Conservation (phyloP, 2,113 vertebrate species). For the Dicerorhinus sumatrensis region DNA sequence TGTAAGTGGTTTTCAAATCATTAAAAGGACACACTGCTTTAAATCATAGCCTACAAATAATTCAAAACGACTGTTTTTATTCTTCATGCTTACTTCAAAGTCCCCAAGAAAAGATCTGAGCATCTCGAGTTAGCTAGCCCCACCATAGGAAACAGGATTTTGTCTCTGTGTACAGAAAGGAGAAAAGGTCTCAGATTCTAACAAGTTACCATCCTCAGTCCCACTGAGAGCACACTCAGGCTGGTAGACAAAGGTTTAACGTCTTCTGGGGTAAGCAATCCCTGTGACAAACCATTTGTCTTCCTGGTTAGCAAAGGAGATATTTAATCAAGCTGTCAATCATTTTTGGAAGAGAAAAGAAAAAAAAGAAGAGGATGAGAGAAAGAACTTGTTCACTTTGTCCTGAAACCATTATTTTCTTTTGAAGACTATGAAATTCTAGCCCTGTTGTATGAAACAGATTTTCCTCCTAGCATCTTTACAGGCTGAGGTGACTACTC, state of each 20-base stretch:
- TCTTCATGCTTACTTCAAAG: not conserved
- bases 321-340: conserved; percentile 24
- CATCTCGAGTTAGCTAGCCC: not conserved
- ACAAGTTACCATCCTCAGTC: not conserved
- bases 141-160: not conserved
- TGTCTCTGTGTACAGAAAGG: not conserved
- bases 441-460: not conserved
- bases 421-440: not conserved
- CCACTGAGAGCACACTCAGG: not conserved
- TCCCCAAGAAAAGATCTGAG: not conserved
- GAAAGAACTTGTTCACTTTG: conserved; percentile 10
- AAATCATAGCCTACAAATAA: conserved; percentile 14
- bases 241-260: not conserved
- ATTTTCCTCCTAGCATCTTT: not conserved
- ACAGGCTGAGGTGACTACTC: not conserved
- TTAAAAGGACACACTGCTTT: conserved; percentile 22
- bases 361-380: not conserved
- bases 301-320: not conserved
- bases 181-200: not conserved
- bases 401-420: not conserved
- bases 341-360: conserved; percentile 15
- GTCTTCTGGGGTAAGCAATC: conserved; percentile 14
- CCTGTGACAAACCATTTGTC: not conserved
- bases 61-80: conserved; percentile 15
- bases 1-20: conserved; percentile 42